Percentiles rank a stretch among this genome's conserved stretches.
Evolutionary conservation across 2,888 invertebrate species (phyloP).

Genomic region (Callimorpha dominula): DNA sequence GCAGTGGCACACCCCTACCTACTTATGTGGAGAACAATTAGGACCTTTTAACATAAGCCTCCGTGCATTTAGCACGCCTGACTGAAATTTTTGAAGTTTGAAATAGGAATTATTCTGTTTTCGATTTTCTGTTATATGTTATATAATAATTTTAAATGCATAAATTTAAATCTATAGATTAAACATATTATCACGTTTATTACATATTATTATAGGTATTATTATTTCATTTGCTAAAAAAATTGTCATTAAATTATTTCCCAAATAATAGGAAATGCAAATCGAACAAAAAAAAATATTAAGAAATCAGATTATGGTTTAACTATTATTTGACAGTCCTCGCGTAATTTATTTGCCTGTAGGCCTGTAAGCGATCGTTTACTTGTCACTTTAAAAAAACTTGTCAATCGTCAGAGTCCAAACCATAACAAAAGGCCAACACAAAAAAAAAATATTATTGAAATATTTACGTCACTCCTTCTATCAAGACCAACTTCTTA

Average conservation of each 20-base stretch:
- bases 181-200: no score
- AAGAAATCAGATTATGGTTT: neutral
- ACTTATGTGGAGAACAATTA: constrained; percentile 48
- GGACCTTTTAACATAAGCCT: constrained; percentile 44
- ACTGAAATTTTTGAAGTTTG: neutral
- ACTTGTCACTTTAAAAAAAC: no score
- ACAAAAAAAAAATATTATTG: neutral
- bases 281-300: neutral
- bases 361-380: no score
- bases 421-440: neutral
- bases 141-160: no score
- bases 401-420: no score
- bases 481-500: no score
- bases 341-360: neutral
- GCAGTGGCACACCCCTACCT: constrained; percentile 39
- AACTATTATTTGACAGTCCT: neutral
- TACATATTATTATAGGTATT: no score
- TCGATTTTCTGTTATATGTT: neutral
- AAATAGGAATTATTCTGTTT: neutral
- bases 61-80: constrained; percentile 32
- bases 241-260: no score
- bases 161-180: no score
- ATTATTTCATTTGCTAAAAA: no score
- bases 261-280: neutral
- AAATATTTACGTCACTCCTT: no score